Evolutionary conservation across 2,113 vertebrate species (phyloP).

Genomic region (Pitta sordida): DNA sequence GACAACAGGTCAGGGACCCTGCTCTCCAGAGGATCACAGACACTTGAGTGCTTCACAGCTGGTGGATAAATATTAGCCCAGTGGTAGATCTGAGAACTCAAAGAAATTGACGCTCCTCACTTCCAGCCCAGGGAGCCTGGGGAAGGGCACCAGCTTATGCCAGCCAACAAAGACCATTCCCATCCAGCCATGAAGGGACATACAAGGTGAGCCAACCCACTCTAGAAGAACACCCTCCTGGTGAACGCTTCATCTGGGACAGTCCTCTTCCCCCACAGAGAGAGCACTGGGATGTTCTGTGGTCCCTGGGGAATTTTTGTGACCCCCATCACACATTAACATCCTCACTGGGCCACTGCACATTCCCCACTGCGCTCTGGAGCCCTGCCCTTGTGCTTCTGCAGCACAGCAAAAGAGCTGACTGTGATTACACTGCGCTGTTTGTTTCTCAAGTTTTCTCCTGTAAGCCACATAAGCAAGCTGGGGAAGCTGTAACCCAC

Average conservation of each 20-base stretch:
- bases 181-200: neutral
- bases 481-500: neutral
- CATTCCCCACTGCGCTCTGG: neutral
- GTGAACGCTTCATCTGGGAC: fast-evolving
- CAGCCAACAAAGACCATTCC: neutral
- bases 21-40: neutral
- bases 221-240: neutral
- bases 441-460: neutral
- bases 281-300: fast-evolving
- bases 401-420: neutral
- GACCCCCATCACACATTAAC: fast-evolving
- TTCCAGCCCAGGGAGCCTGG: neutral
- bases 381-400: neutral
- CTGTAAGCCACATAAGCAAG: neutral
- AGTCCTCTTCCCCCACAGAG: neutral
- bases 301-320: fast-evolving
- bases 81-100: neutral
- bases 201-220: fast-evolving
- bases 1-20: neutral
- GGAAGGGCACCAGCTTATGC: neutral
- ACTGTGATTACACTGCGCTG: neutral
- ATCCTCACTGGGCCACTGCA: neutral
- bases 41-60: neutral
- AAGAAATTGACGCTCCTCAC: neutral
- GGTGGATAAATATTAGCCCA: neutral